phyloP scores from a whole-genome alignment of 1,140 invertebrate species.

The Heliconius hermathena region DNA sequence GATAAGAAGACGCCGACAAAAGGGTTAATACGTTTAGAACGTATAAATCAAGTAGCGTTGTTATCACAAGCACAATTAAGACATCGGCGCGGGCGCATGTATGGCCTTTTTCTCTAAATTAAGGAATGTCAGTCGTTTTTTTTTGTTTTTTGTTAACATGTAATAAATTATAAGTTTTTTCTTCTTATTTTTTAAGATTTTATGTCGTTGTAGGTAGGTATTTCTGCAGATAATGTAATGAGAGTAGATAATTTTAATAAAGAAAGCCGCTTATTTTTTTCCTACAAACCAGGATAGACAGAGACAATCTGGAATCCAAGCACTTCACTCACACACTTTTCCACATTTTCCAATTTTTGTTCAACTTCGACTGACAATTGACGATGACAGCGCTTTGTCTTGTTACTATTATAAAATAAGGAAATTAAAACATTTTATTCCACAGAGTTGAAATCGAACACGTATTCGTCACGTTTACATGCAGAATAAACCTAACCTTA shows the following conservation, averaged over 20 bases:
- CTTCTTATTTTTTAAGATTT: neutral
- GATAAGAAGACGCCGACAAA: conserved; percentile 65
- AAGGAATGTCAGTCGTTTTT: conserved; percentile 45
- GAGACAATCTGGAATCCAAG: too few relatives aligned
- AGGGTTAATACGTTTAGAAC: conserved; percentile 57
- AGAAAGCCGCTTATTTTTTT: too few relatives aligned
- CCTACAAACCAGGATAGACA: too few relatives aligned
- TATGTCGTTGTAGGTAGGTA: neutral
- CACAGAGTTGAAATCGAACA: too few relatives aligned
- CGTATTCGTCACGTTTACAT: too few relatives aligned
- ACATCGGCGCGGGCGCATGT: conserved; percentile 51
- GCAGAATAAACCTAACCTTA: neutral
- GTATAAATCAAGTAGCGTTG: conserved; percentile 60
- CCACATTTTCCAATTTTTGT: too few relatives aligned
- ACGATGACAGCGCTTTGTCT: too few relatives aligned
- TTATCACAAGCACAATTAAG: conserved; percentile 67
- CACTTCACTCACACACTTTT: too few relatives aligned
- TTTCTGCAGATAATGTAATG: neutral
- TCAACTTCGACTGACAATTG: too few relatives aligned
- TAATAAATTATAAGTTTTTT: conserved; percentile 2
- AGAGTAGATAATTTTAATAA: too few relatives aligned
- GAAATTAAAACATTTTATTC: too few relatives aligned
- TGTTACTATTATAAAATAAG: too few relatives aligned
- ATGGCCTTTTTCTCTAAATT: conserved; percentile 46
- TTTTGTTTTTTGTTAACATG: conserved; percentile 9